Evolutionary conservation across 1,140 invertebrate genomes (phyloP).

Genomic region (Thalassaphorura encarpata): DNA sequence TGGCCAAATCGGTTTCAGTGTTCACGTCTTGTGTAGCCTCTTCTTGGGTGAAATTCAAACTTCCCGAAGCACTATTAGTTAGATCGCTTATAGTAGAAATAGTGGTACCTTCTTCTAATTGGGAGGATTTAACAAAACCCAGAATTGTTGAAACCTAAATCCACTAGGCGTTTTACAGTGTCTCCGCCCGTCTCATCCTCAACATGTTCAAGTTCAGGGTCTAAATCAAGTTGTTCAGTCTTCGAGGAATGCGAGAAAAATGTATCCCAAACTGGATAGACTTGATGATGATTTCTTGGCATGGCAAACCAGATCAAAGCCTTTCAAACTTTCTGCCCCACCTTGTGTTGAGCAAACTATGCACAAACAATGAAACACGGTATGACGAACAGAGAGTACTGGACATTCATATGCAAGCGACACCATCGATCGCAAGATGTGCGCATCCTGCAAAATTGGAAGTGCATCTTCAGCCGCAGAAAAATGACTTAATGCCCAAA

Average conservation of each 20-base stretch:
- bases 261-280: slow-evolving; percentile 29
- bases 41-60: no score
- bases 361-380: slow-evolving; percentile 76
- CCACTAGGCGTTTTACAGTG: not conserved
- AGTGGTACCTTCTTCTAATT: no score
- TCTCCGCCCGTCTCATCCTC: slow-evolving; percentile 11
- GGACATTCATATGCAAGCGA: slow-evolving; percentile 62
- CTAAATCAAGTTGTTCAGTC: slow-evolving; percentile 2
- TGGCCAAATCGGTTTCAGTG: no score
- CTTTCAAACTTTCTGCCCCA: slow-evolving; percentile 62
- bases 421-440: slow-evolving; percentile 51
- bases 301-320: slow-evolving; percentile 43
- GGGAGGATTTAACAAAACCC: no score
- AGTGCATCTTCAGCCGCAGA: slow-evolving; percentile 63
- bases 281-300: slow-evolving; percentile 30
- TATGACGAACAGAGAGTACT: slow-evolving; percentile 77
- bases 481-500: slow-evolving; percentile 81
- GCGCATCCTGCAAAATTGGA: slow-evolving; percentile 52
- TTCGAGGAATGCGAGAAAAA: no score
- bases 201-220: slow-evolving; percentile 14
- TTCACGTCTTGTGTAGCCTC: no score
- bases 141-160: no score
- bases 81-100: no score
- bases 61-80: no score
- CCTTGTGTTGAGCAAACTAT: slow-evolving; percentile 68